Percentiles rank a stretch among this genome's conserved stretches.
Conservation (phyloP, 1,140 invertebrate species). For the Drosophila dunni region DNA sequence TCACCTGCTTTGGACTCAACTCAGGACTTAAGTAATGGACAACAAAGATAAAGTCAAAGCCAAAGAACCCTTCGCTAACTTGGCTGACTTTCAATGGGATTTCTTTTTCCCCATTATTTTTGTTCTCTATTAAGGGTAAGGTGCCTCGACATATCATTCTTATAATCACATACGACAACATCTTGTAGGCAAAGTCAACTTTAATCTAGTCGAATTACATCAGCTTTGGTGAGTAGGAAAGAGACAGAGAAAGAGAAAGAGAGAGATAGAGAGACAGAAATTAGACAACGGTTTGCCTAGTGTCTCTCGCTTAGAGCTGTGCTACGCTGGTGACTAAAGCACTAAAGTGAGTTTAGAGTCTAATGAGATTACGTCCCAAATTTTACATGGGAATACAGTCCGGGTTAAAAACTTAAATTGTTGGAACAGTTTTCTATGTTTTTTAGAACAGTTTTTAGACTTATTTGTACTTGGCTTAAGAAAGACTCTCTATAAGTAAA, state of each 20-base stretch:
- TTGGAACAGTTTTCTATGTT: too few relatives aligned
- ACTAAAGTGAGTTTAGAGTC: too few relatives aligned
- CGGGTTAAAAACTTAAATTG: too few relatives aligned
- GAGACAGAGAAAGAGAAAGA: too few relatives aligned
- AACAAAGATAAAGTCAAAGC: conserved; percentile 26
- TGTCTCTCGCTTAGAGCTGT: background rate
- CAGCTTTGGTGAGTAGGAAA: conserved; percentile 12
- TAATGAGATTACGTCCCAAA: too few relatives aligned
- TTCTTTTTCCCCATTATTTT: conserved; percentile 18
- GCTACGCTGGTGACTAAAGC: too few relatives aligned
- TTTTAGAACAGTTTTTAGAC: too few relatives aligned
- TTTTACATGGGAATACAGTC: too few relatives aligned
- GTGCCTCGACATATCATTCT: conserved; percentile 22
- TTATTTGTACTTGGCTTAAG: too few relatives aligned
- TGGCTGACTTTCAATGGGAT: conserved; percentile 18
- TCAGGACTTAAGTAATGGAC: conserved; percentile 45
- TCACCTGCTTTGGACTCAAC: conserved; percentile 42
- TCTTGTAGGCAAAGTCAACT: conserved; percentile 37
- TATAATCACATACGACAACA: conserved; percentile 39
- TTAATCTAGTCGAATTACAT: conserved; percentile 41
- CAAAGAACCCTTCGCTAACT: conserved; percentile 11
- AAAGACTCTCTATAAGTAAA: background rate
- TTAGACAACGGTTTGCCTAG: background rate
- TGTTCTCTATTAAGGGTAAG: background rate
- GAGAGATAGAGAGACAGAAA: background rate